These are phyloP conservation scores for Spizella passerina DNA, from an alignment of 2,797 vertebrate genomes.

Conservation along the genomic window DNA sequence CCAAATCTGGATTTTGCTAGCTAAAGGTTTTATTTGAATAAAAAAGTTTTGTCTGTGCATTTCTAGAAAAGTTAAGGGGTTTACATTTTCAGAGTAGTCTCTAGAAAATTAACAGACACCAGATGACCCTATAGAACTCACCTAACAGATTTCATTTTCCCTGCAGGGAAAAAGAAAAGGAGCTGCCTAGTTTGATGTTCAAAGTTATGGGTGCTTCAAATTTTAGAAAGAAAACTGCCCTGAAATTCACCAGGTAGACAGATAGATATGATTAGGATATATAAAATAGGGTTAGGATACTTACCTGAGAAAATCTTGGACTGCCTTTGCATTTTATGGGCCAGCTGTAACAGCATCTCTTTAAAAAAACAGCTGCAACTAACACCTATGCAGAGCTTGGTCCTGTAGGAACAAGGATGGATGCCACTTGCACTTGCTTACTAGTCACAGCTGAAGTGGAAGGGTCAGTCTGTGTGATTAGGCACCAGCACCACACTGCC, in stretches of 20 bases:
- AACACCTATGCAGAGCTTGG: background rate
- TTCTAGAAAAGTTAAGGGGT: background rate
- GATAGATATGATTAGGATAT: too few species aligned
- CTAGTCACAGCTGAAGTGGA: background rate
- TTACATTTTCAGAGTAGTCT: background rate
- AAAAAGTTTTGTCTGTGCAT: background rate
- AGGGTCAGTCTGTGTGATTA: background rate
- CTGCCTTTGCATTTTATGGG: background rate
- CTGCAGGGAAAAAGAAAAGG: background rate
- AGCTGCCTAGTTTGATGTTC: background rate
- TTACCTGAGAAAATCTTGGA: background rate
- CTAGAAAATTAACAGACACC: background rate
- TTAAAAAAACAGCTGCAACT: background rate
- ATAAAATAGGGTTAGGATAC: background rate
- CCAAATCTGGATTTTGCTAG: background rate
- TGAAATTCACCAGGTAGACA: background rate
- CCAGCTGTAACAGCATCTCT: background rate
- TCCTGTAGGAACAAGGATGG: background rate
- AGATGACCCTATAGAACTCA: slow-evolving; percentile 33
- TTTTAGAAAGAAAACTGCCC: background rate
- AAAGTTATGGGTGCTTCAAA: background rate
- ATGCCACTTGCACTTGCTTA: background rate
- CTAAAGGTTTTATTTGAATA: background rate
- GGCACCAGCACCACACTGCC: background rate
- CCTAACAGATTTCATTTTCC: background rate